Base-by-base conservation (phyloP, 2,113 vertebrate genomes). In the Microcebus lehilahytsara region DNA sequence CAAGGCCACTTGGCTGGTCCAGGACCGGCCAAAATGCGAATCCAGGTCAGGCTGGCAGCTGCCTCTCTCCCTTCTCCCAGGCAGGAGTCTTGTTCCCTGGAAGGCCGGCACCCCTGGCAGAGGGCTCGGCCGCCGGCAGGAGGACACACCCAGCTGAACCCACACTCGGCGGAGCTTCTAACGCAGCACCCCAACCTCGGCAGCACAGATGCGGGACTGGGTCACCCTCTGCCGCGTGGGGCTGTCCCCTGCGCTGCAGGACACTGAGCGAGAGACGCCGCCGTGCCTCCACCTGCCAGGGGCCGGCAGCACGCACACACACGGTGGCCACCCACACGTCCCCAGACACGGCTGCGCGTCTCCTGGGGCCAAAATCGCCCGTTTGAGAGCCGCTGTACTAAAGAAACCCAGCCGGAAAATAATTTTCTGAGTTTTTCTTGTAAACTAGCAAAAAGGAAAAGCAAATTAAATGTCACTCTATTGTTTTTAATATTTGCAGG, bases 161-260 rank as follows among this genome's bases (percentile, higher is more conserved):
- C 23, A 4, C 11, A 7, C 32, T 6, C 3, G 0, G 2, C 11
- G 5, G 42, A 2, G 0, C 14, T 37, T 8, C 64, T 7, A 10
- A 56, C 30, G 25, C 16, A 25, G 6, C 9, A 7, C 14, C 56
- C 32, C 34, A 22, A 14, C 42, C 66, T 2, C 0, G 0, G 75
- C 14, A 12, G 62, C 1, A 1, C 0, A 3, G 69, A 51, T 46
- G 25, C 3, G 0, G 22, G 6, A 5, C 8, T 9, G 17, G 32
- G 11, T 2, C 25, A 27, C 23, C 14, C 71, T 32, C 2, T 32
- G 53, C 23, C 0, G 0, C 1, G 0, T 0, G 69, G 27, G 20
- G 32, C 86, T 4, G 22, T 19, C n/a, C 66, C 25, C 1, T 30
- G 30, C 20, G 1, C 2, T 1, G 9, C 0, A 53, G n/a, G 58